A percentile compares a stretch with the other conserved stretches of the same genome.
These are phyloP conservation scores for Silurus asotus DNA, from an alignment of 2,113 vertebrate species.

Conservation along the genomic window DNA sequence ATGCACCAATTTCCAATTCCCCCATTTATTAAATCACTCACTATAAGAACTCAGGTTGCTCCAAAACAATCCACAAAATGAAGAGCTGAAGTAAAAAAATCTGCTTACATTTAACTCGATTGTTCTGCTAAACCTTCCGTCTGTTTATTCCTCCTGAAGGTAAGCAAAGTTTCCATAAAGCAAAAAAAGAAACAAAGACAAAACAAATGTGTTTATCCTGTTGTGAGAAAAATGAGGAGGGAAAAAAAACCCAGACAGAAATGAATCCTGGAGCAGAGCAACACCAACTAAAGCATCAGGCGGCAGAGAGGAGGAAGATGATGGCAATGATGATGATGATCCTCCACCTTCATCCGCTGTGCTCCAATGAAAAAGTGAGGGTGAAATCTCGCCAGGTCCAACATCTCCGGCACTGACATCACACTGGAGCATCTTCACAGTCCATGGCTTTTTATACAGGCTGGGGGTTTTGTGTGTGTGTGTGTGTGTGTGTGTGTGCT, in stretches of 20 bases:
- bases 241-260: constrained; percentile 64
- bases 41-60: background rate
- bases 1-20: background rate
- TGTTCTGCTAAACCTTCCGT: constrained; percentile 35
- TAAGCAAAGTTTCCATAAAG: constrained; percentile 63
- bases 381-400: constrained; percentile 78
- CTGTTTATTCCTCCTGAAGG: constrained; percentile 22
- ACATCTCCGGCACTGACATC: constrained; percentile 77
- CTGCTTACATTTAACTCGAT: constrained; percentile 67
- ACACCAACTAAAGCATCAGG: constrained; percentile 65
- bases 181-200: constrained; percentile 22
- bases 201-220: constrained; percentile 59
- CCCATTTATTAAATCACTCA: background rate
- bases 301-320: constrained; percentile 16
- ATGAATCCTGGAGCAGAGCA: constrained; percentile 65
- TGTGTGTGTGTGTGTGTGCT: constrained; percentile 2
- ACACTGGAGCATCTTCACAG: constrained; percentile 73
- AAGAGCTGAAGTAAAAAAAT: background rate
- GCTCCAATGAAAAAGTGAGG: constrained; percentile 80
- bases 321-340: constrained; percentile 32
- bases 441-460: constrained; percentile 76
- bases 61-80: background rate
- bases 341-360: constrained; percentile 69
- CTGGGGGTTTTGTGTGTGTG: constrained; percentile 28
- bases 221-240: constrained; percentile 54